phyloP scores from a whole-genome alignment of 1,140 invertebrate species.

The Ganaspis sp. region DNA sequence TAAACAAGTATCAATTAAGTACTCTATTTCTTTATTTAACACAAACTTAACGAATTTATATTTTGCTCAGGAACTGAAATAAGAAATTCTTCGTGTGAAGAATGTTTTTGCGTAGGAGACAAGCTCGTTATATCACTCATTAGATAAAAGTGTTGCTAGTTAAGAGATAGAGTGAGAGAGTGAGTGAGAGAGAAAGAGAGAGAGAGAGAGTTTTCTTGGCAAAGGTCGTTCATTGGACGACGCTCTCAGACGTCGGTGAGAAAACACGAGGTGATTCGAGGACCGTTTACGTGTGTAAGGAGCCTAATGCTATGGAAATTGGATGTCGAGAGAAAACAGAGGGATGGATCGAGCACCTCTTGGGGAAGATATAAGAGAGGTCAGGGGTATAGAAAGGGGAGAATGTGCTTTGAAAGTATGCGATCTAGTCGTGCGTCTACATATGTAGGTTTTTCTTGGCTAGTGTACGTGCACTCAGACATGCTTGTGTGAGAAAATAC shows the following conservation, averaged over 20 bases:
- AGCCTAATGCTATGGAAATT: constrained; percentile 74
- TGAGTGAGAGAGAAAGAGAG: constrained; percentile 12
- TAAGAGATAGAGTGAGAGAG: neutral
- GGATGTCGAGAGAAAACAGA: constrained; percentile 70
- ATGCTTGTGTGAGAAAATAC: neutral
- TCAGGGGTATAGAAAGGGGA: constrained; percentile 30
- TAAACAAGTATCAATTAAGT: too few species aligned
- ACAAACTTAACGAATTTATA: too few species aligned
- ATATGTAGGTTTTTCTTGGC: neutral
- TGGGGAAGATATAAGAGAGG: constrained; percentile 44
- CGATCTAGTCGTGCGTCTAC: neutral
- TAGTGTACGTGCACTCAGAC: neutral
- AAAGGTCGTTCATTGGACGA: constrained; percentile 46
- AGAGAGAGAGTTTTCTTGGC: constrained; percentile 35
- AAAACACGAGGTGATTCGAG: constrained; percentile 47
- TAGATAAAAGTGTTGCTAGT: constrained; percentile 50
- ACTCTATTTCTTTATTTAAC: too few species aligned
- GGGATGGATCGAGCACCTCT: constrained; percentile 54
- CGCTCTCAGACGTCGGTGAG: constrained; percentile 31
- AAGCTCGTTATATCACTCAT: neutral
- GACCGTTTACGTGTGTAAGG: constrained; percentile 58
- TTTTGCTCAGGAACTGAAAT: too few species aligned
- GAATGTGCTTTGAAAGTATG: neutral
- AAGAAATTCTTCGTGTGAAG: too few species aligned
- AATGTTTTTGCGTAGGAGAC: neutral